Evolutionary conservation across 2,113 vertebrate genomes (phyloP).

Genomic region (Mugil cephalus): DNA sequence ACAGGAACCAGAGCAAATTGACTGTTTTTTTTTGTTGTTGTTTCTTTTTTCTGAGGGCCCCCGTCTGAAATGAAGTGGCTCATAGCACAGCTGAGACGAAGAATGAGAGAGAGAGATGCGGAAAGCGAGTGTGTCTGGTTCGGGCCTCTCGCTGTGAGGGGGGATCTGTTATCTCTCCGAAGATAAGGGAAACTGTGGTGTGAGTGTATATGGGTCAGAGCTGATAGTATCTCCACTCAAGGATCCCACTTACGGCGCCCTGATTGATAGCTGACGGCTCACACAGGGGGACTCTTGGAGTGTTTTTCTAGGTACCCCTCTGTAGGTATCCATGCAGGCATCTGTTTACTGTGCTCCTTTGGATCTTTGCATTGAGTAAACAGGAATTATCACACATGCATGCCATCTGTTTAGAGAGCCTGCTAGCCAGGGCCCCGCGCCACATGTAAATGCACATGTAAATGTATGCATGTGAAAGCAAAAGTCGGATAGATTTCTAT

Average conservation of each 20-base stretch:
- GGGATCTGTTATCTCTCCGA: constrained; percentile 76
- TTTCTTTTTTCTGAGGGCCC: constrained; percentile 22
- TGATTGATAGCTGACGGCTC: constrained; percentile 83
- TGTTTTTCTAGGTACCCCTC: constrained; percentile 65
- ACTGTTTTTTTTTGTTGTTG: constrained; percentile 42
- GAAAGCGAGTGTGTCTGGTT: constrained; percentile 61
- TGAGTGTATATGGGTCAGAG: constrained; percentile 79
- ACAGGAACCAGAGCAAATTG: constrained; percentile 78
- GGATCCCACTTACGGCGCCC: constrained; percentile 82
- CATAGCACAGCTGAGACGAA: constrained; percentile 47
- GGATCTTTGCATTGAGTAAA: constrained; percentile 57
- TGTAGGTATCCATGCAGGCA: constrained; percentile 64
- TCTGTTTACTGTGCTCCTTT: constrained; percentile 69
- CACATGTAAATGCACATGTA: too few species aligned
- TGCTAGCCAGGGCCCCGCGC: background rate
- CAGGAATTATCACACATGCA: constrained; percentile 50
- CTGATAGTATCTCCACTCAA: constrained; percentile 86
- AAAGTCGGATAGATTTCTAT: background rate
- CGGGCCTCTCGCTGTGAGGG: constrained; percentile 65
- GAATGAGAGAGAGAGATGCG: constrained; percentile 38
- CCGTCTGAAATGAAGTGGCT: constrained; percentile 60
- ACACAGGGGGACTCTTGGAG: constrained; percentile 45
- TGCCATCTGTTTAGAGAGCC: constrained; percentile 27
- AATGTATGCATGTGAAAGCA: background rate
- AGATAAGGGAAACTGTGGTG: constrained; percentile 85